Evolutionary conservation across 2,888 invertebrate genomes (phyloP).

Genomic region (Melieria picta): DNA sequence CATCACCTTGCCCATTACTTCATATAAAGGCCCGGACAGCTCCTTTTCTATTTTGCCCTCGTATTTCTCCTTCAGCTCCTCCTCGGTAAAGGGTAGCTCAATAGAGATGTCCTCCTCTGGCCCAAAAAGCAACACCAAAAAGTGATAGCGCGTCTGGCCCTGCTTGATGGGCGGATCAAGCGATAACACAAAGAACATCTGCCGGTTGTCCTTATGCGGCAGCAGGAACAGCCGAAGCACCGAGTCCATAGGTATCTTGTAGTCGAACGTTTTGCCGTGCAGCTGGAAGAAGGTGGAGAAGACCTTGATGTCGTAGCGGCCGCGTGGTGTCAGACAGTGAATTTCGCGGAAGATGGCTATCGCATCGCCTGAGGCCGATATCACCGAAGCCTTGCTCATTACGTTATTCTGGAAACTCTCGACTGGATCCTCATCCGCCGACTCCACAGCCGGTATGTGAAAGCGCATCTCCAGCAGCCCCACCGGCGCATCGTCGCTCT

Average conservation of each 20-base stretch:
- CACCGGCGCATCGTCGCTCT: slow-evolving; percentile 98
- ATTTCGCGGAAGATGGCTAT: slow-evolving; percentile 97
- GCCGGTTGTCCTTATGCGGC: slow-evolving; percentile 97
- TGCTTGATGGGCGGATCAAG: slow-evolving; percentile 99
- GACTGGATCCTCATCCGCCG: slow-evolving; percentile 89
- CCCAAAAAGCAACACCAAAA: slow-evolving; percentile 91
- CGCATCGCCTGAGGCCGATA: slow-evolving; percentile 97
- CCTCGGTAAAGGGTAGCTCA: slow-evolving; percentile 90
- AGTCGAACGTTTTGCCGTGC: slow-evolving; percentile 99
- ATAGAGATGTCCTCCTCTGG: slow-evolving; percentile 94
- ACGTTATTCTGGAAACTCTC: slow-evolving; percentile 98
- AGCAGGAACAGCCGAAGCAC: slow-evolving; percentile 93
- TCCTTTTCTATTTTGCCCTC: slow-evolving; percentile 92
- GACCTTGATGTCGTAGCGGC: slow-evolving; percentile 91
- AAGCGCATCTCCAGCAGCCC: slow-evolving; percentile 98
- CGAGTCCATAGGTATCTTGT: slow-evolving; percentile 98
- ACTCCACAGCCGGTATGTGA: slow-evolving; percentile 92
- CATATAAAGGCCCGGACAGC: slow-evolving; percentile 91
- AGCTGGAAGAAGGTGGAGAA: slow-evolving; percentile 90
- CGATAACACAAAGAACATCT: slow-evolving; percentile 98
- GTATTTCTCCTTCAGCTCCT: slow-evolving; percentile 92
- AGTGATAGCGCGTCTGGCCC: slow-evolving; percentile 98
- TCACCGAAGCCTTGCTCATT: slow-evolving; percentile 96
- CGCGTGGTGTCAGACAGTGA: slow-evolving; percentile 96
- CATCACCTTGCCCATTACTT: slow-evolving; percentile 96